phyloP scores from a whole-genome alignment of 2,888 invertebrate genomes.

The Eristalinus sepulchralis region DNA sequence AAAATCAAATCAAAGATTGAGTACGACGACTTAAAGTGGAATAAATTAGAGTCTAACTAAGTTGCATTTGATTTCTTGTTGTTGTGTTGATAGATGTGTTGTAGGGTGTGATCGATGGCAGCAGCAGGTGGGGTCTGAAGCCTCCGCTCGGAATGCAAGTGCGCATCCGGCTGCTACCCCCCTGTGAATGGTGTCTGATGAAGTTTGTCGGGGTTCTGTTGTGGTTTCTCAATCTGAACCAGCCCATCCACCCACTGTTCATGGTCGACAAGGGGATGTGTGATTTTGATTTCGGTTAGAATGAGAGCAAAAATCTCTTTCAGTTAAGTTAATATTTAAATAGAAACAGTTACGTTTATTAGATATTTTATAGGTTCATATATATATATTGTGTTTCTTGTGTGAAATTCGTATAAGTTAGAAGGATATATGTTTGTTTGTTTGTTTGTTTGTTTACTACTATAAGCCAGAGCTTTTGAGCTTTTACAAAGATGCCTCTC shows the following conservation, averaged over 20 bases:
- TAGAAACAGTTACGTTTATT: conserved; percentile 62
- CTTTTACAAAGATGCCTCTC: conserved; percentile 62
- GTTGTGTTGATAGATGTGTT: conserved; percentile 6
- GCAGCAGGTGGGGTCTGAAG: conserved; percentile 51
- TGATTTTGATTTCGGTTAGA: conserved; percentile 26
- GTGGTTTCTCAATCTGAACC: too few relatives aligned
- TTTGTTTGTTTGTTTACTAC: conserved; percentile 51
- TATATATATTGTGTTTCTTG: conserved; percentile 49
- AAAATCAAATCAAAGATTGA: conserved; percentile 40
- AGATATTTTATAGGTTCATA: conserved; percentile 46
- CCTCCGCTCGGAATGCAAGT: neutral
- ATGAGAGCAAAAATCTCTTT: conserved; percentile 45
- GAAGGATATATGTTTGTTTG: conserved; percentile 53
- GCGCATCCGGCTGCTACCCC: conserved; percentile 9
- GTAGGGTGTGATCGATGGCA: conserved; percentile 47
- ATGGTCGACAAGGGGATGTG: conserved; percentile 21
- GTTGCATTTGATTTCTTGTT: conserved; percentile 24
- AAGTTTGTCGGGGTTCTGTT: neutral
- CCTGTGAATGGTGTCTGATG: neutral
- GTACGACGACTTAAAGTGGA: conserved; percentile 52
- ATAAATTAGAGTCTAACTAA: conserved; percentile 67
- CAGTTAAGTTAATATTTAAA: conserved; percentile 46
- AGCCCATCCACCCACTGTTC: neutral
- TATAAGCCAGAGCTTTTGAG: conserved; percentile 70
- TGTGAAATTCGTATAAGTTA: conserved; percentile 65